A percentile compares a stretch with the other conserved stretches of the same genome.
Conservation (phyloP, 1,140 invertebrate genomes). For the Drosophila melanica region DNA sequence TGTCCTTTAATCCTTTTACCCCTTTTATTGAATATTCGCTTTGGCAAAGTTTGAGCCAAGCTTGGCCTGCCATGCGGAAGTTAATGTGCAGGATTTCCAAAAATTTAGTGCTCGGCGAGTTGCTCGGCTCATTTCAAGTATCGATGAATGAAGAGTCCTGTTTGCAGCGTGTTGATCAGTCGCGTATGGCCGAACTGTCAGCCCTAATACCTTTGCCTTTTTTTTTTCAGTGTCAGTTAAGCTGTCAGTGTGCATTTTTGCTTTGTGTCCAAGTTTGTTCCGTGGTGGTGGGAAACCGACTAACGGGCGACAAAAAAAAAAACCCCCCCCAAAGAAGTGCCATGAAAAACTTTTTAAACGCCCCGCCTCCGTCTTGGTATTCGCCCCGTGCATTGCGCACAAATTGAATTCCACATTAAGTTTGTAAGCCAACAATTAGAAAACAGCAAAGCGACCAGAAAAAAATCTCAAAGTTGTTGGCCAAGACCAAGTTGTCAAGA, state of each 20-base stretch:
- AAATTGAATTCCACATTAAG: constrained; percentile 81
- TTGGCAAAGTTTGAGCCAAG: neutral
- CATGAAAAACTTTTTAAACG: constrained; percentile 48
- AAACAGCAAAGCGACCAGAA: constrained; percentile 77
- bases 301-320: constrained; percentile 46
- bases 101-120: neutral
- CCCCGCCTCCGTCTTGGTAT: neutral
- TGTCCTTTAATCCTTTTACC: neutral
- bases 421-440: constrained; percentile 82
- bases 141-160: neutral
- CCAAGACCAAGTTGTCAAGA: constrained; percentile 29
- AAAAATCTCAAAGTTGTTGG: constrained; percentile 50
- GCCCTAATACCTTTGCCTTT: constrained; percentile 7
- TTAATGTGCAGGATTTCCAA: neutral
- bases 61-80: too few species aligned
- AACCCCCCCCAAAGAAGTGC: constrained; percentile 39
- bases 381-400: constrained; percentile 41
- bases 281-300: neutral
- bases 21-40: neutral
- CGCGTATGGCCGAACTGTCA: neutral
- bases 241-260: constrained; percentile 81
- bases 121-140: neutral
- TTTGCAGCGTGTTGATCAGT: neutral
- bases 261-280: constrained; percentile 68
- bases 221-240: constrained; percentile 70